These are phyloP conservation scores for Sebastes wilsoni DNA, from an alignment of 2,797 vertebrate species.

Conservation along the genomic window DNA sequence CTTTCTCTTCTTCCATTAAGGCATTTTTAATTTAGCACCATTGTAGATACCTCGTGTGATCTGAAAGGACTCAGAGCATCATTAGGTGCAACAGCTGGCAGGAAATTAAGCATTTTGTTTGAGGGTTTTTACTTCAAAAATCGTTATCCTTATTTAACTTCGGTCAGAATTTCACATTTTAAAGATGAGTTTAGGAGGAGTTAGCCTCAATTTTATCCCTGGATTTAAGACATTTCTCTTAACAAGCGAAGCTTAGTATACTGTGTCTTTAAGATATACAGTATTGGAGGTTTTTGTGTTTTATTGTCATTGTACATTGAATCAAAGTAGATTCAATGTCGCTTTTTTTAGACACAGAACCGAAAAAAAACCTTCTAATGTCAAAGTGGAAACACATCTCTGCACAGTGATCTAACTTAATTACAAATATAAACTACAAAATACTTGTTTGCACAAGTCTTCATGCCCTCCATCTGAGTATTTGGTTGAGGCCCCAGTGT, in stretches of 20 bases:
- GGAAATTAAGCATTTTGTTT: slow-evolving; percentile 9
- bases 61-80: not conserved
- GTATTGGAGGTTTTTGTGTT: not conserved
- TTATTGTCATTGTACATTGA: no score
- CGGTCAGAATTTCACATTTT: not conserved
- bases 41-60: not conserved
- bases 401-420: not conserved
- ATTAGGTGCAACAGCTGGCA: not conserved
- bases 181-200: not conserved
- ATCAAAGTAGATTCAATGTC: no score
- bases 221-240: not conserved
- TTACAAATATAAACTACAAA: no score
- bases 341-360: no score
- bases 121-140: not conserved
- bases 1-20: not conserved
- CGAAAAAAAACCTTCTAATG: not conserved
- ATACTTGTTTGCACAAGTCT: no score
- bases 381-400: not conserved
- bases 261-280: not conserved
- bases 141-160: not conserved
- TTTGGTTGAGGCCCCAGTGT: no score
- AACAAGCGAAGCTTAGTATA: no score
- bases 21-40: not conserved
- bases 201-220: not conserved
- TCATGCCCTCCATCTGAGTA: not conserved